A percentile compares a stretch with the other conserved stretches of the same genome.
phyloP scores from a whole-genome alignment of 2,113 vertebrate species.

The Pampusana beccarii region DNA sequence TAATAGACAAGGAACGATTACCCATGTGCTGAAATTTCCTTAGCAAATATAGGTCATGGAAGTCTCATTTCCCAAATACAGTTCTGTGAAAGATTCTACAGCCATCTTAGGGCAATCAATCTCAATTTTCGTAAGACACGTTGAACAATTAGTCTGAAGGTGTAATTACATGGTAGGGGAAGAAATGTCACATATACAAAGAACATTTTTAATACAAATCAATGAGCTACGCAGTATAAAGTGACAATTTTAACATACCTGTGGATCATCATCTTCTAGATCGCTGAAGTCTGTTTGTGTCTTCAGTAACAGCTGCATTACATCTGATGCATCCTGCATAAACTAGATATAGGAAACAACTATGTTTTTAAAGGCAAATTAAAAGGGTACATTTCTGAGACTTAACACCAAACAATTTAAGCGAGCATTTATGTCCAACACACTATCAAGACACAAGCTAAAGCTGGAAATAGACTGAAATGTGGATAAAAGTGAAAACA shows the following conservation, averaged over 20 bases:
- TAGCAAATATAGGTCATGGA: background rate
- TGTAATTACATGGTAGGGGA: accelerated
- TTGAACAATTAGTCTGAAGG: background rate
- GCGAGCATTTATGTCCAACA: background rate
- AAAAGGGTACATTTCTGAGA: background rate
- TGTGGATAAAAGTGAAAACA: background rate
- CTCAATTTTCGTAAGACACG: background rate
- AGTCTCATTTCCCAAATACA: background rate
- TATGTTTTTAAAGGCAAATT: background rate
- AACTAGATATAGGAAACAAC: constrained; percentile 78
- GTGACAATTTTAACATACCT: constrained; percentile 74
- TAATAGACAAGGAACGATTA: background rate
- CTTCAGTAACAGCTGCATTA: constrained; percentile 96
- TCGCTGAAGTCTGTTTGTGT: constrained; percentile 98
- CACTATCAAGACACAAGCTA: background rate
- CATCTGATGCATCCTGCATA: constrained; percentile 97
- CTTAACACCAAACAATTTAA: background rate
- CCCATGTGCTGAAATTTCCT: background rate
- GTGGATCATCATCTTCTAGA: constrained; percentile 96
- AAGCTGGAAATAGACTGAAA: background rate
- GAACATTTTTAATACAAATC: background rate
- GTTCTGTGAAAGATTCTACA: background rate
- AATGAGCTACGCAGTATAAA: background rate
- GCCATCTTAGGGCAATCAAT: background rate
- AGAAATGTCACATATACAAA: background rate